phyloP scores from a whole-genome alignment of 2,113 vertebrate genomes.

The Pterocles gutturalis region DNA sequence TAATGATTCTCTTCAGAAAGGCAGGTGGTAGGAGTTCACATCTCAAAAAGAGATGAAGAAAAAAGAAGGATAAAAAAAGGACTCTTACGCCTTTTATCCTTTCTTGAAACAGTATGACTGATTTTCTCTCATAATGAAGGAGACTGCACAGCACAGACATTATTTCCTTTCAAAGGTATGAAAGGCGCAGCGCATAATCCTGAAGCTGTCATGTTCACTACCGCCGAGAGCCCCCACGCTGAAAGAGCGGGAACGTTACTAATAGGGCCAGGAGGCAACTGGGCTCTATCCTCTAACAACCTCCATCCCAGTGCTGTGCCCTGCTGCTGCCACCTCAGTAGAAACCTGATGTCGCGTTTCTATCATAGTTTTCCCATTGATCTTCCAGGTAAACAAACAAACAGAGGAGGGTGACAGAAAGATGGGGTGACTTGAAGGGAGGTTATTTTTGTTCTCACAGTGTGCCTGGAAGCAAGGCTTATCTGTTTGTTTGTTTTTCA shows the following conservation, averaged over 20 bases:
- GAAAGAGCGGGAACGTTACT: constrained; percentile 21
- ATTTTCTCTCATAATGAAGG: constrained; percentile 74
- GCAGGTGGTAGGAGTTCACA: constrained; percentile 22
- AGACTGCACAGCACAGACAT: constrained; percentile 64
- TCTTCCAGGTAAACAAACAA: constrained; percentile 53
- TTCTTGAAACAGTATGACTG: constrained; percentile 72
- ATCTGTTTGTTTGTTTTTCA: background rate
- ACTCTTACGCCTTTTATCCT: constrained; percentile 75
- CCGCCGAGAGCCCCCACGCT: background rate
- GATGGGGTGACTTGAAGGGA: background rate
- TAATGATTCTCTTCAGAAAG: constrained; percentile 77
- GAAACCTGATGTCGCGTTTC: background rate
- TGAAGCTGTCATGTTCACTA: constrained; percentile 66
- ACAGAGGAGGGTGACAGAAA: constrained; percentile 16
- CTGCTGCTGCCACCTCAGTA: background rate
- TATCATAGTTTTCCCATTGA: constrained; percentile 21
- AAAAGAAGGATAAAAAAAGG: constrained; percentile 28
- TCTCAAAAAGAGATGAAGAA: constrained; percentile 66
- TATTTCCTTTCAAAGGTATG: constrained; percentile 70
- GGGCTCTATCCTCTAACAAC: constrained; percentile 23
- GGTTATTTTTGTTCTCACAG: background rate
- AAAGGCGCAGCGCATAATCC: constrained; percentile 54
- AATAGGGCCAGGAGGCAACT: constrained; percentile 57
- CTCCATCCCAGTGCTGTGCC: background rate
- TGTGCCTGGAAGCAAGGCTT: background rate